A percentile compares a stretch with the other conserved stretches of the same genome.
Evolutionary conservation across 2,113 vertebrate species (phyloP).

Genomic region (Dromiciops gliroides): DNA sequence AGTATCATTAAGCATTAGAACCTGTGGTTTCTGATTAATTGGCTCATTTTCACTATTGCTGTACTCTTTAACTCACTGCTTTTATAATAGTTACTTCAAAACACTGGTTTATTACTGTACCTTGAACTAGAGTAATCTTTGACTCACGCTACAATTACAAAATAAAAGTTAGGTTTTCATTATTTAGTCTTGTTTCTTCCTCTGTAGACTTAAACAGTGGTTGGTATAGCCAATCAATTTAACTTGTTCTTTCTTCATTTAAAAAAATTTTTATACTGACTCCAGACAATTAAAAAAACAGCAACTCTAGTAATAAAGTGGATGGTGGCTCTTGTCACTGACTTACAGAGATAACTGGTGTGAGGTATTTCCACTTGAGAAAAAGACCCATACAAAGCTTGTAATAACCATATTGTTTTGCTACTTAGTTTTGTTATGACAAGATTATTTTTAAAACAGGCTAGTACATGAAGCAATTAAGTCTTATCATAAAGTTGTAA

Average conservation of each 20-base stretch:
- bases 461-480: not conserved
- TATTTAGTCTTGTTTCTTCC: not conserved
- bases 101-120: not conserved
- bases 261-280: not conserved
- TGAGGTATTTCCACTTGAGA: fast-evolving
- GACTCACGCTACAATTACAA: not conserved
- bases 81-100: not conserved
- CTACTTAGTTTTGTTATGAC: not conserved
- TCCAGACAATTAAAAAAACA: not conserved
- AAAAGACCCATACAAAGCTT: not conserved
- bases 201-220: not conserved
- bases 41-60: not conserved
- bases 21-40: slow-evolving; percentile 9
- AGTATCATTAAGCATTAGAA: not conserved
- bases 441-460: not conserved
- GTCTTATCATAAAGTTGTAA: not conserved
- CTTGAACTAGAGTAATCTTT: not conserved
- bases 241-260: not conserved
- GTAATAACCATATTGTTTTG: not conserved
- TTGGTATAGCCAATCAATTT: not conserved
- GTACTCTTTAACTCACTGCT: not conserved
- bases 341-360: not conserved
- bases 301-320: not conserved
- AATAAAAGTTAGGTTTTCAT: not conserved
- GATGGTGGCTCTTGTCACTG: not conserved